phyloP scores from a whole-genome alignment of 2,888 invertebrate species.

The Meliscaeva auricollis region DNA sequence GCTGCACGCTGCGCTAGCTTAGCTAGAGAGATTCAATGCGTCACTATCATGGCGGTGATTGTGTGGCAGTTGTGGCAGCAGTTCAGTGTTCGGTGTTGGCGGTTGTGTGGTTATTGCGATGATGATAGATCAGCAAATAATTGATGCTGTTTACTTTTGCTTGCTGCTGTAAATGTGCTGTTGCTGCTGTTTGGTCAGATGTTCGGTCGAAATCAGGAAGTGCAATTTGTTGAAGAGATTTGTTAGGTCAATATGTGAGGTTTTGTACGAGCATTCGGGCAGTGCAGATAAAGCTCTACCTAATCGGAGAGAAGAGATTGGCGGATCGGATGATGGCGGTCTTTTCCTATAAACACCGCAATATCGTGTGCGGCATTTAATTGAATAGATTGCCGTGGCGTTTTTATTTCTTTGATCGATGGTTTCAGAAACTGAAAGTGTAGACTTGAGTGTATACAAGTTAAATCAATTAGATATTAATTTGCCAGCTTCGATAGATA shows the following conservation, averaged over 20 bases:
- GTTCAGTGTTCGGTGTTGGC: conserved; percentile 23
- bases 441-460: conserved; percentile 61
- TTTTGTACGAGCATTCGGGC: conserved; percentile 27
- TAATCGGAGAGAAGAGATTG: conserved; percentile 20
- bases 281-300: conserved; percentile 27
- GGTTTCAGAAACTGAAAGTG: conserved; percentile 66
- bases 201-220: conserved; percentile 63
- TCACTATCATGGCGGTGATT: conserved; percentile 41
- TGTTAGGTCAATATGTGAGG: conserved; percentile 72
- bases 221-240: conserved; percentile 73
- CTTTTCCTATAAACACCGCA: conserved; percentile 26
- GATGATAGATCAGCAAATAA: conserved; percentile 74
- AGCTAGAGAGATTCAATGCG: conserved; percentile 49
- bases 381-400: conserved; percentile 58
- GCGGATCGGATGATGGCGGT: neutral
- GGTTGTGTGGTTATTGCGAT: conserved; percentile 54
- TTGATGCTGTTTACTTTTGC: conserved; percentile 74
- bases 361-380: conserved; percentile 66
- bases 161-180: conserved; percentile 65
- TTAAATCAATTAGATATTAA: conserved; percentile 72
- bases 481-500: conserved; percentile 52
- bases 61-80: conserved; percentile 29
- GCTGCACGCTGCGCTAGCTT: conserved; percentile 17
- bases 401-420: conserved; percentile 60
- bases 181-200: conserved; percentile 52